Evolutionary conservation across 2,797 vertebrate genomes (phyloP), one percentile per base, ranked within the genome.

Genomic region (Psittacula echo): DNA sequence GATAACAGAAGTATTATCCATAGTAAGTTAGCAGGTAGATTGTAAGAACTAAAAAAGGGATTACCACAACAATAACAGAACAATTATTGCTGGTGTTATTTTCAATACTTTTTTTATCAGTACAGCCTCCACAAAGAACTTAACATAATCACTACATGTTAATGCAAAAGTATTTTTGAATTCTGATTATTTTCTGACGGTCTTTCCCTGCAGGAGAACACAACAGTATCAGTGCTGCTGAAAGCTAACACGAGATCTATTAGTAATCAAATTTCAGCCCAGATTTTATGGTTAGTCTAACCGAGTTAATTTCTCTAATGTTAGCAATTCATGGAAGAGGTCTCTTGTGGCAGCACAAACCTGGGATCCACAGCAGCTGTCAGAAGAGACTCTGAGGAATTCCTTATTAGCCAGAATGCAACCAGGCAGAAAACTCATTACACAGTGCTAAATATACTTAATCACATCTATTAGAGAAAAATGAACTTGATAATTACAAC

Each of bases 401-500:
- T 98, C 98, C 98, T 98, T 98, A 99, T 99, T 99, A 99, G 99
- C 99, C 98, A 98, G 98, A 98, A 99, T 96, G 98, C 99, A 99
- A 98, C 98, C 98, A 99, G 98, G 99, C 99, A 99, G 99, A 99
- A 99, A 99, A 99, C 98, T 99, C 99, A 99, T 99, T 99, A 99
- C 99, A 99, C 98, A 99, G 99, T 98, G 99, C 98, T 98, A 99
- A 99, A 99, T 99, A 99, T 98, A 98, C 98, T 98, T 99, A 99
- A 99, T 99, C 98, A 99, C 98, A 98, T 99, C 99, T 99, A 99
- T 99, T 98, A 98, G 98, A 97, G 97, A 98, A 98, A 98, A 98
- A 98, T 98, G 97, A 98, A 98, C 97, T 98, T 98, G 97, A 98
- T 98, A 98, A 98, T 98, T 98, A 98, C 98, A 98, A 98, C 98